A percentile compares a stretch with the other conserved stretches of the same genome.
Evolutionary conservation across 1,140 invertebrate genomes (phyloP).

Genomic region (Laodelphax striatellus): DNA sequence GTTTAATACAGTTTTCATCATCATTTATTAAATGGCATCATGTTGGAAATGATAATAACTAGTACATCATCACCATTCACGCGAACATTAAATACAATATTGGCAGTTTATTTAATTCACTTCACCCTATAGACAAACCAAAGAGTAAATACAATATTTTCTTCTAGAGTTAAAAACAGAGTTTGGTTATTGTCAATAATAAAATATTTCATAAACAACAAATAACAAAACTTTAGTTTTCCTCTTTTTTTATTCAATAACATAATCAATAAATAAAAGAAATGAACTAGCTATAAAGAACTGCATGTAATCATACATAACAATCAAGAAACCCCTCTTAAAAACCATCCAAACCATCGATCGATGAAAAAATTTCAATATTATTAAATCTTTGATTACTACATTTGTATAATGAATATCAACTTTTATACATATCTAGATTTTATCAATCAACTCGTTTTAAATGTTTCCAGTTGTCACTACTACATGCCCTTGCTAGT

Average conservation of each 20-base stretch:
- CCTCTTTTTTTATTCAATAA: not conserved
- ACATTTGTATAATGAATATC: slow-evolving; percentile 16
- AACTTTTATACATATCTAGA: slow-evolving; percentile 15
- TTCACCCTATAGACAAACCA: not conserved
- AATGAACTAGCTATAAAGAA: not conserved
- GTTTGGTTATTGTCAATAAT: slow-evolving; percentile 3
- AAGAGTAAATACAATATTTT: not conserved
- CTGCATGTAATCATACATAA: not conserved
- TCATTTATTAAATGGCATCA: not conserved
- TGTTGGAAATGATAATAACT: not conserved
- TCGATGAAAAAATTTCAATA: not conserved
- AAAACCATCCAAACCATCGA: not conserved
- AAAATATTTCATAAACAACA: not conserved
- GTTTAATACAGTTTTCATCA: not conserved
- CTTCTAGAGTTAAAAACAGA: not conserved
- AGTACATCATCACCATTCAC: not conserved
- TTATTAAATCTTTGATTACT: slow-evolving; percentile 11
- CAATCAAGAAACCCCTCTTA: not conserved
- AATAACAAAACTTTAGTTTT: not conserved
- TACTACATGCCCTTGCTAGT: not conserved
- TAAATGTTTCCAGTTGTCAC: not conserved
- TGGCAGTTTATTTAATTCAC: not conserved
- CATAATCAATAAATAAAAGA: not conserved
- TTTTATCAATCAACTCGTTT: slow-evolving; percentile 10
- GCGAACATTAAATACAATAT: not conserved